Conservation (phyloP, 2,888 invertebrate species). For the Argyra leucocephala region DNA sequence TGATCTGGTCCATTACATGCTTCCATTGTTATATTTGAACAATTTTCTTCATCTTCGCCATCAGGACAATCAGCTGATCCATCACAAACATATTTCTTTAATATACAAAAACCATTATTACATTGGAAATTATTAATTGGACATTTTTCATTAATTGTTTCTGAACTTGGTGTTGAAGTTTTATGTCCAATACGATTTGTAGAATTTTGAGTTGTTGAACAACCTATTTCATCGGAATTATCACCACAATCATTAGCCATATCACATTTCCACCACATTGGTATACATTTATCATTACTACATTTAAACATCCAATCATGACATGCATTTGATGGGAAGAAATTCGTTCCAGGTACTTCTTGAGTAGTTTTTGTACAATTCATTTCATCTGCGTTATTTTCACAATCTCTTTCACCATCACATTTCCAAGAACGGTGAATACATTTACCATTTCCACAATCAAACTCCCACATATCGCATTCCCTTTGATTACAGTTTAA, state of each 20-base stretch:
- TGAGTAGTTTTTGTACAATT: constrained; percentile 50
- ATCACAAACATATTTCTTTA: constrained; percentile 47
- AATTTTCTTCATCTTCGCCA: constrained; percentile 54
- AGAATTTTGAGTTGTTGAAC: constrained; percentile 32
- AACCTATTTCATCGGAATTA: constrained; percentile 62
- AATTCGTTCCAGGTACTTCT: constrained; percentile 27
- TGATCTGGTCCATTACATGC: constrained; percentile 41
- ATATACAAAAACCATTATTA: constrained; percentile 50
- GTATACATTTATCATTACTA: constrained; percentile 58
- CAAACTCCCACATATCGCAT: constrained; percentile 64
- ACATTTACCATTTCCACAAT: constrained; percentile 52
- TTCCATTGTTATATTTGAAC: constrained; percentile 35
- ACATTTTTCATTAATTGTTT: constrained; percentile 37
- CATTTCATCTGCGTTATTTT: constrained; percentile 59
- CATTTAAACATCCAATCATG: constrained; percentile 73
- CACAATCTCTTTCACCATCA: constrained; percentile 63
- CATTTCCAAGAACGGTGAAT: constrained; percentile 51
- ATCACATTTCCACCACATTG: constrained; percentile 75
- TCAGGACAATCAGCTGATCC: constrained; percentile 48
- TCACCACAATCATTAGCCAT: constrained; percentile 67
- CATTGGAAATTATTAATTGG: constrained; percentile 28
- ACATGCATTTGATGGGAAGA: constrained; percentile 46
- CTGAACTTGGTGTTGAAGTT: constrained; percentile 31
- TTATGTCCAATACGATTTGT: constrained; percentile 12
- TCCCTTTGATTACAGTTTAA: constrained; percentile 51